Evolutionary conservation across 2,797 vertebrate species (phyloP).

Genomic region (Epinephelus malabaricus): DNA sequence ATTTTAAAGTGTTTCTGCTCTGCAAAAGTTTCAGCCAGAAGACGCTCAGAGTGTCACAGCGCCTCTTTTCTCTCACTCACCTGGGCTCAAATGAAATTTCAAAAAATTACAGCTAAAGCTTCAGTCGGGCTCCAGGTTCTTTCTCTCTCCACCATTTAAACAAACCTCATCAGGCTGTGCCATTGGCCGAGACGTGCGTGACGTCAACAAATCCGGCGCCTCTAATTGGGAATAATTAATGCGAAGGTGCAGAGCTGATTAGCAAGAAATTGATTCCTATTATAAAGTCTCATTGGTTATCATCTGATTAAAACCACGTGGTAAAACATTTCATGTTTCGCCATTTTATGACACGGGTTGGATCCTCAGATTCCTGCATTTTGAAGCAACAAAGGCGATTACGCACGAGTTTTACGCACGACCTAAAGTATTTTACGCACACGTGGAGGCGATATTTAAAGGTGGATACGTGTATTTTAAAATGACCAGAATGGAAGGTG

Average conservation of each 20-base stretch:
- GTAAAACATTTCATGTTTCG: conserved; percentile 5
- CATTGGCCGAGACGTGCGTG: conserved; percentile 64
- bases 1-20: neutral
- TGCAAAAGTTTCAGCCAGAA: neutral
- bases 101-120: neutral
- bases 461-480: neutral
- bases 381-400: conserved; percentile 23
- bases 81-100: neutral
- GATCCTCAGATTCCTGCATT: conserved; percentile 4
- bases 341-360: neutral
- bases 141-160: conserved; percentile 44
- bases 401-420: conserved; percentile 30
- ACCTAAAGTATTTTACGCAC: conserved; percentile 13
- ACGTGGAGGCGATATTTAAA: neutral
- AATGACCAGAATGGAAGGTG: neutral
- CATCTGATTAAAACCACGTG: conserved; percentile 33
- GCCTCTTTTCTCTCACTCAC: neutral
- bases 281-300: conserved; percentile 16
- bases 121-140: neutral
- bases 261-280: conserved; percentile 36
- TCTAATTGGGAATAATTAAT: conserved; percentile 64
- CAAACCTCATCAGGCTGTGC: conserved; percentile 48
- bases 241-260: conserved; percentile 38
- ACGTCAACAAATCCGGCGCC: conserved; percentile 63
- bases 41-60: neutral